Evolutionary conservation across 2,888 invertebrate species (phyloP).

Genomic region (Cryptus armator): DNA sequence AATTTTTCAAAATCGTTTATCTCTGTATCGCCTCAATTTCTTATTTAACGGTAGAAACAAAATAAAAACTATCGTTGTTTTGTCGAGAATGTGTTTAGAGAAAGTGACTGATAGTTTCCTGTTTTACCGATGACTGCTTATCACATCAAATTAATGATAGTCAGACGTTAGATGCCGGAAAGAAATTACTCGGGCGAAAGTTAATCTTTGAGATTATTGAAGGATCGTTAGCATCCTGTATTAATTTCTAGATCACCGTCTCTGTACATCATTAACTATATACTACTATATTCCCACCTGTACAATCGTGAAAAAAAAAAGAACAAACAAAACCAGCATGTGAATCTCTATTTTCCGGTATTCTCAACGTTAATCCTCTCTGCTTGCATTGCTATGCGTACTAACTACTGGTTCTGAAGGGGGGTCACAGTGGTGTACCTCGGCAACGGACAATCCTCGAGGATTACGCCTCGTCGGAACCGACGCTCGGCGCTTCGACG

Average conservation of each 20-base stretch:
- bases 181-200: too few species aligned
- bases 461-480: constrained; percentile 84
- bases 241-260: constrained; percentile 6
- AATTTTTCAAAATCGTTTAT: too few species aligned
- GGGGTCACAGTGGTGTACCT: constrained; percentile 84
- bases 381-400: constrained; percentile 84
- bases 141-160: neutral
- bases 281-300: constrained; percentile 27
- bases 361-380: constrained; percentile 79
- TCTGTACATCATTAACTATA: constrained; percentile 24
- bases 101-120: neutral
- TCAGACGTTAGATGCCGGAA: too few species aligned
- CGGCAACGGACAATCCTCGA: constrained; percentile 84
- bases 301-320: constrained; percentile 12
- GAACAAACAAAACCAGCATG: constrained; percentile 40
- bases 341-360: constrained; percentile 74
- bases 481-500: constrained; percentile 81
- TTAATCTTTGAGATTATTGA: too few species aligned
- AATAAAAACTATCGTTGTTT: too few species aligned
- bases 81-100: neutral
- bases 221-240: neutral
- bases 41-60: too few species aligned
- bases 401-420: constrained; percentile 85
- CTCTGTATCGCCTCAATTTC: too few species aligned
- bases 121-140: neutral